These are phyloP conservation scores for Zaprionus ghesquierei DNA, from an alignment of 1,140 invertebrate genomes.

Conservation along the genomic window DNA sequence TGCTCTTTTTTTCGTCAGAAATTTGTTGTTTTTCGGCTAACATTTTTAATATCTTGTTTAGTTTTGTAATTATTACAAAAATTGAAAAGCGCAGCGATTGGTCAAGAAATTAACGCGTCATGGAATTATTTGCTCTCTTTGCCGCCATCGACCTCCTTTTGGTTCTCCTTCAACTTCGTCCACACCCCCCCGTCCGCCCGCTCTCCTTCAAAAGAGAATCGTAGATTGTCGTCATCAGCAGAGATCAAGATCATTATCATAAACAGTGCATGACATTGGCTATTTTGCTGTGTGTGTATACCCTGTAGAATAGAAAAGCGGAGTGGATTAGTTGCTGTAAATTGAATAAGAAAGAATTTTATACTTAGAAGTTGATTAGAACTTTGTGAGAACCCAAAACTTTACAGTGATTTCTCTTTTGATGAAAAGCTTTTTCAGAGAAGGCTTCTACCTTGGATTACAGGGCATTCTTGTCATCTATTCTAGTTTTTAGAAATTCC, in stretches of 20 bases:
- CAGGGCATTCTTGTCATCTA: neutral
- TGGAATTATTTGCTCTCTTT: constrained; percentile 15
- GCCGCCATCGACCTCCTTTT: neutral
- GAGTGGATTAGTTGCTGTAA: too few species aligned
- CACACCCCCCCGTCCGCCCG: neutral
- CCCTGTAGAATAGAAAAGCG: constrained; percentile 1
- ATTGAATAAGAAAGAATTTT: too few species aligned
- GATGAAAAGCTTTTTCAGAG: too few species aligned
- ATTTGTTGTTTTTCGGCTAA: constrained; percentile 17
- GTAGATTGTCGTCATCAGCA: neutral
- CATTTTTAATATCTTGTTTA: constrained; percentile 32
- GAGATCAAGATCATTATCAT: constrained; percentile 37
- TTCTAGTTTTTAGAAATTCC: neutral
- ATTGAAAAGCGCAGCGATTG: constrained; percentile 12
- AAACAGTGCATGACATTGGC: constrained; percentile 24
- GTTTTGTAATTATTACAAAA: constrained; percentile 47
- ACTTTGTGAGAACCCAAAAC: too few species aligned
- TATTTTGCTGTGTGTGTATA: neutral
- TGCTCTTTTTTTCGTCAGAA: constrained; percentile 16
- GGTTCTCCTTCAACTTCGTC: too few species aligned
- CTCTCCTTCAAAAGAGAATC: neutral
- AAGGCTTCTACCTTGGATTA: neutral
- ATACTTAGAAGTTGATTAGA: too few species aligned
- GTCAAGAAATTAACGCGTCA: constrained; percentile 24
- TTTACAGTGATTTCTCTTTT: too few species aligned